phyloP scores from a whole-genome alignment of 2,797 vertebrate genomes.

The Luscinia luscinia region DNA sequence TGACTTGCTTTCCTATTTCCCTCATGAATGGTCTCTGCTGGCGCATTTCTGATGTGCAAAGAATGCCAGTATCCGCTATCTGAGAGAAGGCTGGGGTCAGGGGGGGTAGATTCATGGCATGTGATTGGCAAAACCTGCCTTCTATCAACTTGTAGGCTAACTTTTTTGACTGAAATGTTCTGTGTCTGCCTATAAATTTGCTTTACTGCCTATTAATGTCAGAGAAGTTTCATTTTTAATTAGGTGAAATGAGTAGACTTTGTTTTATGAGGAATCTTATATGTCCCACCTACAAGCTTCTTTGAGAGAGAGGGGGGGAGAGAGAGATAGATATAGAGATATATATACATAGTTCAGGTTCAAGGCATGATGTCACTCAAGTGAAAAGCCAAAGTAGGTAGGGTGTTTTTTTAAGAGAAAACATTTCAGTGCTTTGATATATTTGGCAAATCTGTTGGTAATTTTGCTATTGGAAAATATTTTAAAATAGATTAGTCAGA shows the following conservation, averaged over 20 bases:
- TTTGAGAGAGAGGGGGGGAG: background rate
- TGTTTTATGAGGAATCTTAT: slow-evolving; percentile 74
- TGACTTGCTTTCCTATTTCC: slow-evolving; percentile 84
- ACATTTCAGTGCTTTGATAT: slow-evolving; percentile 44
- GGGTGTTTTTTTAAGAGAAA: slow-evolving; percentile 33
- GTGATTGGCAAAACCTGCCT: slow-evolving; percentile 84
- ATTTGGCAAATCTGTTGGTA: slow-evolving; percentile 55
- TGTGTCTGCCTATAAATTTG: slow-evolving; percentile 80
- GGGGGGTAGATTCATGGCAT: slow-evolving; percentile 82
- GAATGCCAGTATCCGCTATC: slow-evolving; percentile 81
- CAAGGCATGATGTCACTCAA: slow-evolving; percentile 69
- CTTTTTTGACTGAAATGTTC: slow-evolving; percentile 82
- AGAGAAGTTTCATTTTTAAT: slow-evolving; percentile 83
- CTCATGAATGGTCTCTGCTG: slow-evolving; percentile 84
- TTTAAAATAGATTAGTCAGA: slow-evolving; percentile 52
- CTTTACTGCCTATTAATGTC: slow-evolving; percentile 83
- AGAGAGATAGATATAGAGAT: background rate
- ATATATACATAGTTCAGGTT: slow-evolving; percentile 68
- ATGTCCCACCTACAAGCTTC: slow-evolving; percentile 68
- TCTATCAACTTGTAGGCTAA: slow-evolving; percentile 83
- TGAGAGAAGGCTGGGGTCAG: slow-evolving; percentile 83
- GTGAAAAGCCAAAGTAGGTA: slow-evolving; percentile 59
- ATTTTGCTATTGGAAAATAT: slow-evolving; percentile 44
- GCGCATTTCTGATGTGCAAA: slow-evolving; percentile 82
- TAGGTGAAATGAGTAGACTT: slow-evolving; percentile 75